Evolutionary conservation across 2,113 vertebrate species (phyloP).

Genomic region (Peromyscus polionotus): DNA sequence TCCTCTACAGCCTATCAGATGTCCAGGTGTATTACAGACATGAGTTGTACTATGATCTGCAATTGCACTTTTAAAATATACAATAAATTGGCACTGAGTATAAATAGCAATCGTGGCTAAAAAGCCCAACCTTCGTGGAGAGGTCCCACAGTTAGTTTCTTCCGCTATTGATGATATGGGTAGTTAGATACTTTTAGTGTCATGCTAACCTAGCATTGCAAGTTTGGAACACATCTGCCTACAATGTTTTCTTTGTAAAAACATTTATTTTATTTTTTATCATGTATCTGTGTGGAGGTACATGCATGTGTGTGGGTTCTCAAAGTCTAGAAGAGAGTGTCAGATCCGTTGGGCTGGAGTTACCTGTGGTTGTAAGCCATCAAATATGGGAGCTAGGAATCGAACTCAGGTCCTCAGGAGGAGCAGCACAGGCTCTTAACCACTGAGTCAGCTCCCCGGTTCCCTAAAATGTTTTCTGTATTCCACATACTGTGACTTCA

Average conservation of each 20-base stretch:
- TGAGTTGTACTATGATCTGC: background rate
- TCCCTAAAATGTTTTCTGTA: background rate
- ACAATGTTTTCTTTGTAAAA: background rate
- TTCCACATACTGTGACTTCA: background rate
- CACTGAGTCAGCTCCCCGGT: background rate
- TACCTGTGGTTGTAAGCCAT: background rate
- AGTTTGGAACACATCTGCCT: background rate
- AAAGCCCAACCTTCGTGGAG: background rate
- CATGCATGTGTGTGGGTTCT: background rate
- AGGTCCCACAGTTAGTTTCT: background rate
- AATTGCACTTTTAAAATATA: background rate
- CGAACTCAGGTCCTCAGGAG: background rate
- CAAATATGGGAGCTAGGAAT: background rate
- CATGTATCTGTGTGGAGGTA: background rate
- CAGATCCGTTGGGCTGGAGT: background rate
- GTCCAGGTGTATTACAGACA: background rate
- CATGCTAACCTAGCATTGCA: background rate
- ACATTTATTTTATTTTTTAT: background rate
- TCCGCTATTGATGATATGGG: background rate
- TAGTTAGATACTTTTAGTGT: background rate
- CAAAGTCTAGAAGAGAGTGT: background rate
- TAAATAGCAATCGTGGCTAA: background rate
- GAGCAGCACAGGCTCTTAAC: background rate
- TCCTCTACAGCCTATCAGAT: background rate
- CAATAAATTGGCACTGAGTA: background rate